Base-by-base conservation (phyloP, 2,113 vertebrate species). In the Perca schrenkii region DNA sequence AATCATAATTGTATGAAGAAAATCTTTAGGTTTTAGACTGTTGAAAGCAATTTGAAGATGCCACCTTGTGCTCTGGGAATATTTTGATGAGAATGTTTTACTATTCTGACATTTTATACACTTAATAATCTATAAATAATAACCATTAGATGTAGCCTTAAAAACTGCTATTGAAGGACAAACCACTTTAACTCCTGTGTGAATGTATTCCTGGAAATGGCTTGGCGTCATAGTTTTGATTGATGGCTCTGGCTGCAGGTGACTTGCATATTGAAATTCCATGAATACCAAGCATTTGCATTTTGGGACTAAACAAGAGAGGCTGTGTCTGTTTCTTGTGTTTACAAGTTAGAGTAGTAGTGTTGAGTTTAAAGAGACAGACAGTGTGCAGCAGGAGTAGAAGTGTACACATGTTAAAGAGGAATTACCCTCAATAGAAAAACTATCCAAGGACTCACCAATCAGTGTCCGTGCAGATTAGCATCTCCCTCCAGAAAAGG, bases 181-280 rank as follows among this genome's bases (percentile, higher is more conserved):
- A 19, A 53, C 43, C n/a, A 3, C 34, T 40, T 58, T 63, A 11
- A 54, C 47, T 57, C 52, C 36, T 65, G 31, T 28, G 40, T 74
- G 49, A 56, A 76, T 4, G 2, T 14, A n/a, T 62, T n/a, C 16
- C 31, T 77, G 53, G 19, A n/a, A 0, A 43, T 43, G 62, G 76
- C 70, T 79, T 28, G 50, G 28, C 0, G 6, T 65, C 19, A 4
- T 17, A 56, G 46, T 68, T 72, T 49, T 57, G 53, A 52, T 74
- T 70, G 68, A 61, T 79, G 62, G 53, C 69, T 8, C 46, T 49
- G 63, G 68, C 62, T 68, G 46, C 75, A 43, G 43, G 70, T 65
- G 60, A 85, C 69, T 69, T 62, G 47, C 63, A 56, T 53, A 49
- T 62, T 2, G 21, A 66, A 82, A 61, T 69, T 47, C 62, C 34